Base-by-base conservation (phyloP, 64 coral and sea anemone genomes). In the Acropora tenuis region DNA sequence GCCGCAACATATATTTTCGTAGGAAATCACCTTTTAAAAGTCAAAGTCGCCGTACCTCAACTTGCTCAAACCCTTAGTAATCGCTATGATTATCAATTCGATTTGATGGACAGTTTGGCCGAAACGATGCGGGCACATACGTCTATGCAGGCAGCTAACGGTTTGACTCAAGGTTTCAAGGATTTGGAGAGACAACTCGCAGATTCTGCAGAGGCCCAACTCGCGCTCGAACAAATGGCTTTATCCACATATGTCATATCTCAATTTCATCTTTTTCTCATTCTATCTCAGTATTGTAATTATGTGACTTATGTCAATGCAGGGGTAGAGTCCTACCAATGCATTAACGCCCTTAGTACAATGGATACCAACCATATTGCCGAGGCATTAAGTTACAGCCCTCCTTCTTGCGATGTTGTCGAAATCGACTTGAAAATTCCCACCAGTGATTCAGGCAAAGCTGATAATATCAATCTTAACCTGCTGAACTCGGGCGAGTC, bases 181-280 rank as follows among this genome's bases (percentile, higher is more conserved):
- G 86, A 88, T 48, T 55, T 75, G 41, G 66, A 88, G 65, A 1
- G 55, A 76, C 86, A 88, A 49, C 42, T 48, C n/a, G 73, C 74
- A 17, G 76, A 78, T 49, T 89, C 87, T 19, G 50, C 41, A 3
- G 75, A 43, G 57, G 76, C 76, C 12, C 74, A 89, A 44, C 55
- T 89, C 49, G 87, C 87, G 73, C 87, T 89, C 55, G 87, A 89
- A 55, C 48, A 89, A 77, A 89, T 89, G 74, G 87, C 76, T 77
- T 89, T 89, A 89, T 78, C 87, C 87, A 89, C 87, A 78, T 89
- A 89, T 78, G 63, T 89, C 67, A 78, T 89, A 47, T 89, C 76
- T 42, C 87, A 89, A 42, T 89, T 89, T 41, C 87, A 89, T 78
- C 18, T 89, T 0, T 50, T 89, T 77, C 73, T 89, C 53, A 89